Conservation (phyloP, 2,888 invertebrate genomes). For the Electrophaes corylata region DNA sequence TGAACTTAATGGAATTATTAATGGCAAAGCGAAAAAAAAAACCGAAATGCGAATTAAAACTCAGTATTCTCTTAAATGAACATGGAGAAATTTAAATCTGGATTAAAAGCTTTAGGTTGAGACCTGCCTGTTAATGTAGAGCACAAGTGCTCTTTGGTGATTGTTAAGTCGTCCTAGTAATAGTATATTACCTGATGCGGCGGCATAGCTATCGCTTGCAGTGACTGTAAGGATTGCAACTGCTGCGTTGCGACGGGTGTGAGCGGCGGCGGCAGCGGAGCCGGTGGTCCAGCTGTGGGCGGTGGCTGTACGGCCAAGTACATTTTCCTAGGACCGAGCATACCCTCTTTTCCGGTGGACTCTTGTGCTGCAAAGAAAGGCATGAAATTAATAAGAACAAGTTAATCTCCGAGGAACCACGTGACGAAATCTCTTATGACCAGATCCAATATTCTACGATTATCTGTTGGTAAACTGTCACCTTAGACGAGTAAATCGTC, state of each 20-base stretch:
- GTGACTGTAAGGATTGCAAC: slow-evolving; percentile 52
- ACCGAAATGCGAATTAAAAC: background rate
- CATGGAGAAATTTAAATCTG: slow-evolving; percentile 8
- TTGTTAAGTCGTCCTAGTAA: slow-evolving; percentile 55
- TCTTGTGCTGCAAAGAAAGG: slow-evolving; percentile 90
- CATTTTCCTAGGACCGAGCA: slow-evolving; percentile 93
- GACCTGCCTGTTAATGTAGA: background rate
- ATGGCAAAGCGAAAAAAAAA: background rate
- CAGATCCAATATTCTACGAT: too few species aligned
- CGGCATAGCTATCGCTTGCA: slow-evolving; percentile 67
- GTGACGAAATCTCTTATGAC: too few species aligned
- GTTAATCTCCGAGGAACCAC: background rate
- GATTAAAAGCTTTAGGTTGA: background rate
- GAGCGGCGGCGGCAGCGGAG: slow-evolving; percentile 67
- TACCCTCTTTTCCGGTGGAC: slow-evolving; percentile 92
- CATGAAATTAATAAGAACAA: background rate
- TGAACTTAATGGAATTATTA: background rate
- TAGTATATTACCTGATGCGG: slow-evolving; percentile 83
- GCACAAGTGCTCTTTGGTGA: background rate
- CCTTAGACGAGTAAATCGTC: too few species aligned
- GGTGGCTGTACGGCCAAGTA: slow-evolving; percentile 94
- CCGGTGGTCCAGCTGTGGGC: slow-evolving; percentile 65
- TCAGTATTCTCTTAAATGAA: background rate
- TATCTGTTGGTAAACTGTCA: too few species aligned
- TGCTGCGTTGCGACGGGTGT: slow-evolving; percentile 55